phyloP scores from a whole-genome alignment of 2,113 vertebrate species.

The Albula glossodonta region DNA sequence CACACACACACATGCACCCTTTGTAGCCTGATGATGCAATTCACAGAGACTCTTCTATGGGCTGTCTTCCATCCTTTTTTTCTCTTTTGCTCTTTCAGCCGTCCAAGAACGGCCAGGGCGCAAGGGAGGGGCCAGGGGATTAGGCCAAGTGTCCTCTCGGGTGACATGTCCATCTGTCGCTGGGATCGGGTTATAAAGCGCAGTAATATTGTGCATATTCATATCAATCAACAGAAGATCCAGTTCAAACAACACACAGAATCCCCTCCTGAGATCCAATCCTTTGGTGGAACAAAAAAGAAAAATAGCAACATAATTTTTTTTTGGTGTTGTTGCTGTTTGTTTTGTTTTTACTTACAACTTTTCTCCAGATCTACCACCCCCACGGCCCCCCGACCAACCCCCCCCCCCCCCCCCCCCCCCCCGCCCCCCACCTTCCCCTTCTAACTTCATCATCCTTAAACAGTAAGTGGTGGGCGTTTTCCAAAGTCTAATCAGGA shows the following conservation, averaged over 20 bases:
- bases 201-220: conserved; percentile 63
- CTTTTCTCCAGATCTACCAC: neutral
- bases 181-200: conserved; percentile 66
- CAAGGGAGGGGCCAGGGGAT: conserved; percentile 64
- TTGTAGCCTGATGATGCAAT: conserved; percentile 29
- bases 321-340: conserved; percentile 16
- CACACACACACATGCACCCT: conserved; percentile 3
- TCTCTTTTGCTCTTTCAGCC: conserved; percentile 36
- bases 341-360: conserved; percentile 27
- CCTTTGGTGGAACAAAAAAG: conserved; percentile 35
- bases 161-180: conserved; percentile 69
- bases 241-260: conserved; percentile 60
- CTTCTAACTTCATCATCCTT: conserved; percentile 37
- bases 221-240: conserved; percentile 71
- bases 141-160: conserved; percentile 66
- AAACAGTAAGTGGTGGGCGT: conserved; percentile 42
- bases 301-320: conserved; percentile 35
- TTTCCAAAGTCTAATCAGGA: conserved; percentile 71
- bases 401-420: too few relatives aligned
- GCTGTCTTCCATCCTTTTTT: conserved; percentile 35
- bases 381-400: too few relatives aligned
- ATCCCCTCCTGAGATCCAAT: conserved; percentile 29
- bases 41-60: conserved; percentile 2
- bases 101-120: conserved; percentile 57
- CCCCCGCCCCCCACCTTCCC: too few relatives aligned